Evolutionary conservation across 2,797 vertebrate genomes (phyloP), one percentile per base, ranked within the genome.

Genomic region (Tragopan temminckii): DNA sequence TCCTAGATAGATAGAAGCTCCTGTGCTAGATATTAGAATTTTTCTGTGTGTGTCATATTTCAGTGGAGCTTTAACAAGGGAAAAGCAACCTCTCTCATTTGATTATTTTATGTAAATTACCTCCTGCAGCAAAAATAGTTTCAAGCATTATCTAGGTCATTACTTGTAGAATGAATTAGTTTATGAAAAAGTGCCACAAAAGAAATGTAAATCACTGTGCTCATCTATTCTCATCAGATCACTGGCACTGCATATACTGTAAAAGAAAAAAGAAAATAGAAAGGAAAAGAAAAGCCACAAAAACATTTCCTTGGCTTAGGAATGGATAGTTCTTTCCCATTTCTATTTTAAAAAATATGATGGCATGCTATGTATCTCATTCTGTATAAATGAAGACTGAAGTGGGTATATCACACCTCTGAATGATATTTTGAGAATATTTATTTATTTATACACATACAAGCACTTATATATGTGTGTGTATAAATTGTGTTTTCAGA

Each of bases 51-150:
- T 80, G 38, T 33, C 11, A 5, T 57, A 61, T 74, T 96, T 87
- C 48, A 82, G 15, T 0, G 0, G 45, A 59, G 33, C 25, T 85
- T 80, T 77, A 84, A 43, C 40, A 63, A 58, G 69, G 52, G 68
- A 86, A 46, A 31, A 17, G 1, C 50, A 48, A 57, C 38, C 1
- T 25, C 0, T 58, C 29, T n/a, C 48, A 9, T 82, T 95, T 89
- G 84, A 84, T 70, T 81, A 38, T 68, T 89, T 92, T 88, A 86
- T 85, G 75, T 78, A 84, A 77, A 91, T 80, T n/a, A 24, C 66
- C 93, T 94, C 59, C 70, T 67, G 31, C 90, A 86, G 61, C 46
- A 94, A 84, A 52, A 94, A 84, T 53, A 84, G 79, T 76, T 90
- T 94, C 31, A 48, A 86, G 14, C 33, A 69, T 46, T 88, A 75